Percentiles rank a stretch among this genome's conserved stretches.
Conservation (phyloP, 2,888 invertebrate genomes). For the Dryobota labecula region DNA sequence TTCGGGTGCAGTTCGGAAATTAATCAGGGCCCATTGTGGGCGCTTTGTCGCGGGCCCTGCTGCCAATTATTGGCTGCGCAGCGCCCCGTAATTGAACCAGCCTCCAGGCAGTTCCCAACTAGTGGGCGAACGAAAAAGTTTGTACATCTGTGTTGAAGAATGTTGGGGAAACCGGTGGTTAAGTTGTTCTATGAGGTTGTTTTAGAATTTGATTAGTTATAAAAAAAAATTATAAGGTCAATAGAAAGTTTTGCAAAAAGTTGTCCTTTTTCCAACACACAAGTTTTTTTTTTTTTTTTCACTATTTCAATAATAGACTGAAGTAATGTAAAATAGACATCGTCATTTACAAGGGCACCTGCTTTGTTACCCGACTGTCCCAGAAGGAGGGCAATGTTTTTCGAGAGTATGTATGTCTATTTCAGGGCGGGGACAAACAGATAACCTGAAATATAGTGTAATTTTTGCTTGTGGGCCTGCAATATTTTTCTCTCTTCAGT, state of each 20-base stretch:
- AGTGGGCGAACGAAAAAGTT: conserved; percentile 73
- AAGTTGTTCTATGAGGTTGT: conserved; percentile 12
- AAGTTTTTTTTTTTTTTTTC: too few relatives aligned
- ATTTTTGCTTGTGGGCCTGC: too few relatives aligned
- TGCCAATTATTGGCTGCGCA: conserved; percentile 88
- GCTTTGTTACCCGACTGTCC: too few relatives aligned
- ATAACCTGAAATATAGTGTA: too few relatives aligned
- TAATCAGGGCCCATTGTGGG: conserved; percentile 89
- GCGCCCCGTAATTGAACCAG: conserved; percentile 86
- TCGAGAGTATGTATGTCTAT: too few relatives aligned
- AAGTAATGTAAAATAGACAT: too few relatives aligned
- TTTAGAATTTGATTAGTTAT: not conserved
- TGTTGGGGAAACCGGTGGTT: conserved; percentile 25
- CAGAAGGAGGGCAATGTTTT: too few relatives aligned
- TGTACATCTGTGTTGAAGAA: conserved; percentile 52
- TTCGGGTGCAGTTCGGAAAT: conserved; percentile 90
- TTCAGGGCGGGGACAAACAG: too few relatives aligned
- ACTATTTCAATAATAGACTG: too few relatives aligned
- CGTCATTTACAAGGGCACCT: too few relatives aligned
- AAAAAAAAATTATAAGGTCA: not conserved
- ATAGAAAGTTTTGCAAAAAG: not conserved
- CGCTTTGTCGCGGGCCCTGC: conserved; percentile 88
- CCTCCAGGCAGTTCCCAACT: conserved; percentile 75
- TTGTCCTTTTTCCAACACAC: too few relatives aligned
- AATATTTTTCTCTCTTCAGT: too few relatives aligned